phyloP scores from a whole-genome alignment of 2,113 vertebrate species.

The Hemiscyllium ocellatum region DNA sequence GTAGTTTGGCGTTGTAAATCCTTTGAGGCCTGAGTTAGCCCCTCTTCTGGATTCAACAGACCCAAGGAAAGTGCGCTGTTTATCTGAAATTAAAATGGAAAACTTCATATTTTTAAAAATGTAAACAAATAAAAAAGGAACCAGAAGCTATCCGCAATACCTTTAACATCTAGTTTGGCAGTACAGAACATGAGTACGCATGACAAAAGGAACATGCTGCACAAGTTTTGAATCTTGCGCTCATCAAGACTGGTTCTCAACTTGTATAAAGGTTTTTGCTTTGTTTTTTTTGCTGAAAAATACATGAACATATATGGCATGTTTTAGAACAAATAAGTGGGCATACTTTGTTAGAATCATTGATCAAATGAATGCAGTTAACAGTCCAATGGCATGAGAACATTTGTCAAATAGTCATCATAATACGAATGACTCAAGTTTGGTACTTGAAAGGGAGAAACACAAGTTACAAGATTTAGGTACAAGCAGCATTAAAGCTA shows the following conservation, averaged over 20 bases:
- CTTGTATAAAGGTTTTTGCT: no score
- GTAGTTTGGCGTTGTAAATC: slow-evolving; percentile 85
- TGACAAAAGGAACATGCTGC: no score
- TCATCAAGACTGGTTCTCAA: no score
- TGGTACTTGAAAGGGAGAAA: no score
- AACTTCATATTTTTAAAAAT: not conserved
- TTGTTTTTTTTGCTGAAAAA: no score
- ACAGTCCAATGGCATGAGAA: not conserved
- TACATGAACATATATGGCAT: not conserved
- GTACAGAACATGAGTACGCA: no score
- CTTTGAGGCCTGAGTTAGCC: slow-evolving; percentile 67
- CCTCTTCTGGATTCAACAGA: slow-evolving; percentile 61
- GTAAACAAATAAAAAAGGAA: not conserved
- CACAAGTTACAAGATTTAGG: no score
- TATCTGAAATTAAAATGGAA: slow-evolving; percentile 32
- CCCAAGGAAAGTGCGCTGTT: slow-evolving; percentile 38
- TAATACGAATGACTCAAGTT: not conserved
- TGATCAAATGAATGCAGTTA: not conserved
- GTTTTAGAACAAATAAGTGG: not conserved
- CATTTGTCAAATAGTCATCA: not conserved
- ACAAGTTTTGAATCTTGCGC: no score
- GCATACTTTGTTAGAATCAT: not conserved
- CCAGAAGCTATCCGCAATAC: not conserved
- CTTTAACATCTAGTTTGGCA: not conserved
- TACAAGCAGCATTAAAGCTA: no score